Conservation (phyloP, 2,797 vertebrate genomes). For the Cyclopterus lumpus region DNA sequence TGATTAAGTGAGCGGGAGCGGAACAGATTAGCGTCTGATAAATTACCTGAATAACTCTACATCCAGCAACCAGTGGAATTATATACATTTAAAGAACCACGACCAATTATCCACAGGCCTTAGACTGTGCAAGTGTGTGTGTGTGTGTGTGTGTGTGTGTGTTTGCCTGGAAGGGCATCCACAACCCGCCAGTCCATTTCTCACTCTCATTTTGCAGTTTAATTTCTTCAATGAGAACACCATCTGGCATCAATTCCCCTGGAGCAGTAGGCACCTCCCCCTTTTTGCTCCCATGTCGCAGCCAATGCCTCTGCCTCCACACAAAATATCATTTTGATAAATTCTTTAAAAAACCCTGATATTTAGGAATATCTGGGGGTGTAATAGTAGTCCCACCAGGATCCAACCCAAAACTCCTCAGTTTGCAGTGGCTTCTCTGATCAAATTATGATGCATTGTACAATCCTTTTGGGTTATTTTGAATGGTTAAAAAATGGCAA, state of each 20-base stretch:
- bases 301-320: not conserved
- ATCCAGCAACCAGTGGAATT: slow-evolving; percentile 43
- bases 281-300: slow-evolving; percentile 27
- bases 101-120: slow-evolving; percentile 26
- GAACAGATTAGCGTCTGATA: slow-evolving; percentile 55
- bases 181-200: slow-evolving; percentile 38
- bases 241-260: slow-evolving; percentile 73
- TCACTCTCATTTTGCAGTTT: slow-evolving; percentile 65
- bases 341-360: slow-evolving; percentile 7
- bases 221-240: slow-evolving; percentile 70
- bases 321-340: slow-evolving; percentile 27
- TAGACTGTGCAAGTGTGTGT: not conserved
- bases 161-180: slow-evolving; percentile 8
- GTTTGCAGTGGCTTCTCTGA: not conserved
- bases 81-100: slow-evolving; percentile 32
- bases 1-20: slow-evolving; percentile 25
- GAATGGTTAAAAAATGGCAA: not conserved
- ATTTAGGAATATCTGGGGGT: not conserved
- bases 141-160: too few relatives aligned
- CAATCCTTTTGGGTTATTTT: not conserved
- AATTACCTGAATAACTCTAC: slow-evolving; percentile 38
- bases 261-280: slow-evolving; percentile 30
- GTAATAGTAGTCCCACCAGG: slow-evolving; percentile 8
- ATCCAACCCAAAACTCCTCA: not conserved
- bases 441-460: not conserved